Evolutionary conservation across 2,888 invertebrate species (phyloP).

Genomic region (Adineta ricciae): DNA sequence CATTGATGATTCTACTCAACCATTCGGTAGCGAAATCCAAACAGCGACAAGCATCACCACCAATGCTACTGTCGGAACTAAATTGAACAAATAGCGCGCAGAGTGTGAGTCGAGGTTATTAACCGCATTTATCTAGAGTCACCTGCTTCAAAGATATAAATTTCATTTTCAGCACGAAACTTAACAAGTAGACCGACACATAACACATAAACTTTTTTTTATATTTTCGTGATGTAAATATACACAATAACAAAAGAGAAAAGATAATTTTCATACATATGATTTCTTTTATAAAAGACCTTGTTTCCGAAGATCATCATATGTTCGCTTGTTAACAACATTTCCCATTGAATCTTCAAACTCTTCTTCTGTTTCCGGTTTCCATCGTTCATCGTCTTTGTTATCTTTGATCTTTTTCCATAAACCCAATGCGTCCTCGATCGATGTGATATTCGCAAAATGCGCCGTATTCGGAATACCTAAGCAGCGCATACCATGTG

Average conservation of each 20-base stretch:
- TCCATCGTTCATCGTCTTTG: slow-evolving; percentile 88
- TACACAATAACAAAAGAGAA: neutral
- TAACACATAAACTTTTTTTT: neutral
- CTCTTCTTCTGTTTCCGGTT: slow-evolving; percentile 74
- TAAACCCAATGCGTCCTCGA: slow-evolving; percentile 87
- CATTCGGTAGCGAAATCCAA: neutral
- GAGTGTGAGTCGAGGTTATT: no score
- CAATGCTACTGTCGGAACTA: neutral
- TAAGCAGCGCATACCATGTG: slow-evolving; percentile 86
- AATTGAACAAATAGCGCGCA: neutral
- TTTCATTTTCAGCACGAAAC: no score
- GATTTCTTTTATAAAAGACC: slow-evolving; percentile 23
- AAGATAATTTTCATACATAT: neutral
- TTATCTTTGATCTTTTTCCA: slow-evolving; percentile 94
- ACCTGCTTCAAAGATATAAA: no score
- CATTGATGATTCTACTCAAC: neutral
- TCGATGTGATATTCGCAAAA: slow-evolving; percentile 97
- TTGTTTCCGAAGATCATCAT: slow-evolving; percentile 34
- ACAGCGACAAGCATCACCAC: neutral
- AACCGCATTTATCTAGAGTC: no score
- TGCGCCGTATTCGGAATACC: slow-evolving; percentile 99
- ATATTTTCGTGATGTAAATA: neutral
- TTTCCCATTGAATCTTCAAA: slow-evolving; percentile 97
- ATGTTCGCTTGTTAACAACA: slow-evolving; percentile 62
- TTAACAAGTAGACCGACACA: neutral